phyloP scores from a whole-genome alignment of 2,888 invertebrate genomes.

The Lasius platythorax region DNA sequence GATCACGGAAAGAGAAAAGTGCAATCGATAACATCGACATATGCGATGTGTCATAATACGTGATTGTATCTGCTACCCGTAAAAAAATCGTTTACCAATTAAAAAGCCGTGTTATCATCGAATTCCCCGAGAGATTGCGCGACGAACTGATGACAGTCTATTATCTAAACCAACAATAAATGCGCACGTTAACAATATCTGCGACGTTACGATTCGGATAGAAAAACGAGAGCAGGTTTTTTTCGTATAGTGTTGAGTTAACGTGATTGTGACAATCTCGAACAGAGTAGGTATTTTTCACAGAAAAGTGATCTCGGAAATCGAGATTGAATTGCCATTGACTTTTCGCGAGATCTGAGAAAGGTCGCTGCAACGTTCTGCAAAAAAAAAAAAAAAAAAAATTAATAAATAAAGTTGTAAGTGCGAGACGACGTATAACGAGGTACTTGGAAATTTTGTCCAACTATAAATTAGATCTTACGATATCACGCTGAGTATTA shows the following conservation, averaged over 20 bases:
- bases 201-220: background rate
- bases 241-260: background rate
- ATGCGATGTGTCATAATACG: background rate
- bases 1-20: background rate
- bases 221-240: background rate
- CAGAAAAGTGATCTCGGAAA: background rate
- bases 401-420: background rate
- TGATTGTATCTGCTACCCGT: conserved; percentile 18
- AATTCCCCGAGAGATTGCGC: conserved; percentile 4
- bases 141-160: background rate
- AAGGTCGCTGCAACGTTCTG: background rate
- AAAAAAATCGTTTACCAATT: background rate
- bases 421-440: background rate
- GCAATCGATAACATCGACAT: conserved; percentile 21
- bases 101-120: conserved; percentile 11
- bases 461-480: background rate
- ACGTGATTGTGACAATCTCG: background rate
- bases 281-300: background rate
- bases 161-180: background rate
- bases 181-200: background rate
- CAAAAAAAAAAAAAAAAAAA: background rate
- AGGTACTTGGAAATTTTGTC: background rate
- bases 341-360: background rate
- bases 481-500: background rate
- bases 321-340: background rate